Percentiles rank a stretch among this genome's conserved stretches.
These are phyloP conservation scores for Muraenolepis orangiensis DNA, from an alignment of 2,797 vertebrate species.

Conservation along the genomic window DNA sequence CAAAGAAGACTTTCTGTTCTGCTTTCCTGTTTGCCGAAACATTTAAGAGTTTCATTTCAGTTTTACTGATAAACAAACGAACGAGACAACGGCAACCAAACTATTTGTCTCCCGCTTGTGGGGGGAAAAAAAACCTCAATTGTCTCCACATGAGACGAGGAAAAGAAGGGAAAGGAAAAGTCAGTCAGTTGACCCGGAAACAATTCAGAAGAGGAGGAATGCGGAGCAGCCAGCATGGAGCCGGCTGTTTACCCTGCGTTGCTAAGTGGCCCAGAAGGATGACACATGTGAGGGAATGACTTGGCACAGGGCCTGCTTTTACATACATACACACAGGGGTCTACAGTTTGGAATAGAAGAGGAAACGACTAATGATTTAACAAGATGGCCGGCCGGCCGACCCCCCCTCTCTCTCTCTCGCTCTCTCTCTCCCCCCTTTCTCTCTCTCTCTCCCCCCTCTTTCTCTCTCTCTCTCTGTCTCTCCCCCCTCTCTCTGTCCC, in stretches of 20 bases:
- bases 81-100: conserved; percentile 19
- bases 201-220: conserved; percentile 76
- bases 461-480: neutral
- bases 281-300: conserved; percentile 50
- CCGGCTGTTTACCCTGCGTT: conserved; percentile 70
- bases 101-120: neutral
- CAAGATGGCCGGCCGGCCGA: neutral
- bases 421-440: neutral
- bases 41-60: conserved; percentile 17
- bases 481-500: neutral
- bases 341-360: conserved; percentile 16
- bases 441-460: too few relatives aligned
- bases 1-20: neutral
- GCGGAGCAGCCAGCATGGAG: conserved; percentile 57
- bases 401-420: neutral
- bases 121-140: conserved; percentile 7
- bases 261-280: conserved; percentile 47
- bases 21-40: conserved; percentile 29
- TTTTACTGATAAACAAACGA: conserved; percentile 26
- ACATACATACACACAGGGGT: conserved; percentile 41
- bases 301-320: conserved; percentile 59
- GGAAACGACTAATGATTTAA: conserved; percentile 5
- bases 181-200: conserved; percentile 73
- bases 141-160: too few relatives aligned
- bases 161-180: conserved; percentile 32